Conservation (phyloP, 2,113 vertebrate species). For the Tinamus guttatus region DNA sequence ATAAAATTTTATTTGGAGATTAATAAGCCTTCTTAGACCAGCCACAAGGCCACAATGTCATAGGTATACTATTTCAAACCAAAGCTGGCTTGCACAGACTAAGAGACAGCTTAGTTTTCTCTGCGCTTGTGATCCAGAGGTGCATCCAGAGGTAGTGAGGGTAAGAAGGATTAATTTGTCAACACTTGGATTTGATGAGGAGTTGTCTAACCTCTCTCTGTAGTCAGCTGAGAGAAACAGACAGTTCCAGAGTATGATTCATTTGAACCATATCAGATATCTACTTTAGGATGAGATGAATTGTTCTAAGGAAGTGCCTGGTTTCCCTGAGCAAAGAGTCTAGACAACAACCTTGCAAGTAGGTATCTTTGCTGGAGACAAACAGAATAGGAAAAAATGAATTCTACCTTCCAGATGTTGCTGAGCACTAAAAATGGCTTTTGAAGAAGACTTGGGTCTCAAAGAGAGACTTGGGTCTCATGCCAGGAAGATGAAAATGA, state of each 20-base stretch:
- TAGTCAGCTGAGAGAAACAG: not conserved
- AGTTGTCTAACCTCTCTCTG: not conserved
- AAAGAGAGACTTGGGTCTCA: not conserved
- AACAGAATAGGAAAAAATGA: not conserved
- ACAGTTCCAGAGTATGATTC: not conserved
- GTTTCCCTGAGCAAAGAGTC: fast-evolving
- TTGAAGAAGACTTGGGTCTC: not conserved
- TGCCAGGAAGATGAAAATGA: not conserved
- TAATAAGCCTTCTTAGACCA: not conserved
- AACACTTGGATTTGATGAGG: not conserved
- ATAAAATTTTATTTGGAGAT: not conserved
- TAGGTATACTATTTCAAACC: not conserved
- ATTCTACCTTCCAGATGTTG: not conserved
- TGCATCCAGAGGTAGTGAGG: not conserved
- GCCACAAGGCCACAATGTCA: not conserved
- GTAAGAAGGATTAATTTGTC: not conserved
- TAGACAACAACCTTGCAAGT: not conserved
- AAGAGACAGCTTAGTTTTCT: not conserved
- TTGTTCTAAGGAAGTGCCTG: not conserved
- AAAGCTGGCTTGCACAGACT: not conserved
- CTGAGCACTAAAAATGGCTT: not conserved
- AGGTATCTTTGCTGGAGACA: not conserved
- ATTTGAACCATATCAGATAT: not conserved
- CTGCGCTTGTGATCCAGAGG: not conserved
- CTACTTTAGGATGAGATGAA: not conserved